phyloP scores from a whole-genome alignment of 2,888 invertebrate genomes.

The Eledone cirrhosa region DNA sequence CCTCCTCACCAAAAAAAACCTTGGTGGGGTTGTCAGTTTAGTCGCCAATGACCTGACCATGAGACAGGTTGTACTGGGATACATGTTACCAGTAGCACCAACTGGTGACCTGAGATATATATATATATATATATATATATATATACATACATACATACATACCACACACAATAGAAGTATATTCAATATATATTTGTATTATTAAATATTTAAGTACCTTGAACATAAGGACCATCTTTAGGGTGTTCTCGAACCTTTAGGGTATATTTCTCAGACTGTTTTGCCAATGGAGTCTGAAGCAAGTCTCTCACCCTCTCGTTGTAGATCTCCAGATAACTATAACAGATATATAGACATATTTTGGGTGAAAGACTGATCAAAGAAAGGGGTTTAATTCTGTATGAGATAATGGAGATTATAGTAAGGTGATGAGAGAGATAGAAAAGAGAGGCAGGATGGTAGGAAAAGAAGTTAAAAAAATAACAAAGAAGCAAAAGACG shows the following conservation, averaged over 20 bases:
- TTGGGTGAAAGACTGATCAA: background rate
- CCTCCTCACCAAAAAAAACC: no score
- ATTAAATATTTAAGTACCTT: constrained; percentile 71
- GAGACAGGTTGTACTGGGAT: no score
- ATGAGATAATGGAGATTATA: background rate
- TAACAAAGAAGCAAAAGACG: background rate
- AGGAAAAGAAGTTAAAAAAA: constrained; percentile 1
- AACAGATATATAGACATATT: constrained; percentile 17
- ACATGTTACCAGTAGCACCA: no score
- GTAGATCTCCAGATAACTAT: constrained; percentile 84
- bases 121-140: no score
- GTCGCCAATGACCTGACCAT: no score
- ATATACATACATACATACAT: no score
- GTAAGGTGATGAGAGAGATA: background rate
- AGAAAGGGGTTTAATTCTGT: background rate
- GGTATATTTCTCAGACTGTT: constrained; percentile 71
- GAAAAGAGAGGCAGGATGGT: background rate
- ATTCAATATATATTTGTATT: no score
- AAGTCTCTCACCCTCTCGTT: constrained; percentile 85
- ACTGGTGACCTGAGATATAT: no score
- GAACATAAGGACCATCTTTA: constrained; percentile 81
- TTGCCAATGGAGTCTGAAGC: constrained; percentile 63
- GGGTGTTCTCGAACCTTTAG: constrained; percentile 84
- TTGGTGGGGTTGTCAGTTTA: no score
- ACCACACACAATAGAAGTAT: no score